phyloP scores from a whole-genome alignment of 2,888 invertebrate genomes.

The Scaptomyza caliginosa region DNA sequence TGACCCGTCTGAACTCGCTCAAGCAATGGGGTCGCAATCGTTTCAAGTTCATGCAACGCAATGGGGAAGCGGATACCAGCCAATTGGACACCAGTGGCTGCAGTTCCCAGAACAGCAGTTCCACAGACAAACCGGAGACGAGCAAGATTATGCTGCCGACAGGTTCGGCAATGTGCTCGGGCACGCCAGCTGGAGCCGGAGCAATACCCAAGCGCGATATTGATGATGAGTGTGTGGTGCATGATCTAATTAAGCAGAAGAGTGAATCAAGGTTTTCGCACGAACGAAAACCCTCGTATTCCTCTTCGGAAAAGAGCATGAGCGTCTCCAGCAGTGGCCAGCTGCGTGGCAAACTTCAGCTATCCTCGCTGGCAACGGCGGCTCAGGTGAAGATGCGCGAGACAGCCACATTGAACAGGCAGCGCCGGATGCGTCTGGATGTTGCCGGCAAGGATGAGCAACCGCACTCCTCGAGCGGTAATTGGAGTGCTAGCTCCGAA shows the following conservation, averaged over 20 bases:
- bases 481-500: conserved; percentile 97
- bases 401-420: conserved; percentile 89
- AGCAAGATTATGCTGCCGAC: conserved; percentile 27
- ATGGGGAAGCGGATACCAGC: conserved; percentile 75
- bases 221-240: conserved; percentile 86
- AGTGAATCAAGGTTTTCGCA: conserved; percentile 87
- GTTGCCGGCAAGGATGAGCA: conserved; percentile 88
- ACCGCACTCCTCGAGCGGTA: conserved; percentile 95
- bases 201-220: conserved; percentile 76
- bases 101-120: conserved; percentile 64
- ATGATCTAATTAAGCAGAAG: conserved; percentile 87
- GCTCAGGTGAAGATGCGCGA: conserved; percentile 90
- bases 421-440: conserved; percentile 86
- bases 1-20: conserved; percentile 88
- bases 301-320: conserved; percentile 90
- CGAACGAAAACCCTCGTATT: conserved; percentile 91
- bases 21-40: conserved; percentile 94
- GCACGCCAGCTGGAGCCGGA: conserved; percentile 19
- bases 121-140: conserved; percentile 68
- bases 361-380: conserved; percentile 65
- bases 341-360: conserved; percentile 73
- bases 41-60: conserved; percentile 89
- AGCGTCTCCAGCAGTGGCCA: conserved; percentile 85
- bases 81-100: conserved; percentile 82
- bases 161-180: conserved; percentile 6